phyloP scores from a whole-genome alignment of 2,113 vertebrate species.

The Larimichthys polyactis region DNA sequence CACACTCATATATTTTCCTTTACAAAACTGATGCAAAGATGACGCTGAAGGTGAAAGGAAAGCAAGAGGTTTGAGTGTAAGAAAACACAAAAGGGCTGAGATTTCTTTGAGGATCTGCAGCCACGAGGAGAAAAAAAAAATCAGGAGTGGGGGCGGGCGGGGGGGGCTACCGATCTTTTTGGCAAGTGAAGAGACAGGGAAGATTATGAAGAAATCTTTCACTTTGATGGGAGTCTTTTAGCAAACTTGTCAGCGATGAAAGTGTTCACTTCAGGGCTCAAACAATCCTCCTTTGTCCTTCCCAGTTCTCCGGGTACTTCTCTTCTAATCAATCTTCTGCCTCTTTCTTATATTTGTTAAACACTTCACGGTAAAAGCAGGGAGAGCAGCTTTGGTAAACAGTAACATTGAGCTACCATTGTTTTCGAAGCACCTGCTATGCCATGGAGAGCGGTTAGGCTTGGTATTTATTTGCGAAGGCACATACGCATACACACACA shows the following conservation, averaged over 20 bases:
- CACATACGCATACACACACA: conserved; percentile 19
- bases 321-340: conserved; percentile 26
- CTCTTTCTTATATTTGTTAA: conserved; percentile 58
- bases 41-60: conserved; percentile 16
- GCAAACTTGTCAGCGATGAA: conserved; percentile 63
- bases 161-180: conserved; percentile 40
- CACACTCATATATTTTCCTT: conserved; percentile 8
- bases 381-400: conserved; percentile 64
- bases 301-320: background rate
- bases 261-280: conserved; percentile 50
- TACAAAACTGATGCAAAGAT: conserved; percentile 37
- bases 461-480: conserved; percentile 73
- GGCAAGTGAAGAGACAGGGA: conserved; percentile 44
- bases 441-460: conserved; percentile 65
- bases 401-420: conserved; percentile 64
- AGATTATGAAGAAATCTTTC: conserved; percentile 65
- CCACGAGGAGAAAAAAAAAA: background rate
- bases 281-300: conserved; percentile 34
- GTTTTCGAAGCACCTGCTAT: conserved; percentile 80
- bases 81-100: conserved; percentile 3
- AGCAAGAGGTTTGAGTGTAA: background rate
- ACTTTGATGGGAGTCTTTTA: conserved; percentile 70
- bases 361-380: conserved; percentile 59
- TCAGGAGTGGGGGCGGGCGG: conserved; percentile 17
- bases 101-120: conserved; percentile 50